phyloP scores from a whole-genome alignment of 2,888 invertebrate genomes.

The Alentia gelatinosa region DNA sequence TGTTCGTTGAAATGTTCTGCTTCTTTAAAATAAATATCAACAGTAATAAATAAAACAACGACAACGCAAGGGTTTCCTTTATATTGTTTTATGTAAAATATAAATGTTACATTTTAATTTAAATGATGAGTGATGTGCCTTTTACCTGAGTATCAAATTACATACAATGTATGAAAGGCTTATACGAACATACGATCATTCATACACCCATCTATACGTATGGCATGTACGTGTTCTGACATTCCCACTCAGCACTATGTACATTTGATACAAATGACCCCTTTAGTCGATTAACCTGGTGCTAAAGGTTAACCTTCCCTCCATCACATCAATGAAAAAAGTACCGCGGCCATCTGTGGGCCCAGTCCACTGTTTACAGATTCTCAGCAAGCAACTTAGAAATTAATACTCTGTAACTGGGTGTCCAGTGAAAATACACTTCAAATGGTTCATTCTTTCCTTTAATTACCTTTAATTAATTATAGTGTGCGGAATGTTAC shows the following conservation, averaged over 20 bases:
- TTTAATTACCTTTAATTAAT: not conserved
- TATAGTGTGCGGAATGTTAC: not conserved
- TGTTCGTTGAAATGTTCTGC: too few relatives aligned
- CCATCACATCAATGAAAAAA: not conserved
- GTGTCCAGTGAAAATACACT: not conserved
- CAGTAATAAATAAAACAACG: not conserved
- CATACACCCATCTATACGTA: not conserved
- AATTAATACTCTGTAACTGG: not conserved
- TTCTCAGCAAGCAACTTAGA: not conserved
- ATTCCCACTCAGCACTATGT: not conserved
- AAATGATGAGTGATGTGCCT: constrained; percentile 47
- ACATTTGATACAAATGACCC: constrained; percentile 42
- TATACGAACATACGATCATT: not conserved
- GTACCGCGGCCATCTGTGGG: not conserved
- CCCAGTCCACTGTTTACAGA: not conserved
- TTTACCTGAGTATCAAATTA: constrained; percentile 52
- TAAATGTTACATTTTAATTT: constrained; percentile 56
- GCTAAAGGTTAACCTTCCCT: not conserved
- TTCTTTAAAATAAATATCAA: not conserved
- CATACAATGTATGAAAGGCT: constrained; percentile 51
- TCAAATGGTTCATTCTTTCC: not conserved
- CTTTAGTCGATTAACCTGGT: not conserved
- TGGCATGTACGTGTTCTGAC: not conserved
- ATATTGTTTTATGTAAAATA: constrained; percentile 54
- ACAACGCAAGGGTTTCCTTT: not conserved